phyloP scores from a whole-genome alignment of 37 sponge, comb jelly and placozoan genomes.

The Agelas oroides region DNA sequence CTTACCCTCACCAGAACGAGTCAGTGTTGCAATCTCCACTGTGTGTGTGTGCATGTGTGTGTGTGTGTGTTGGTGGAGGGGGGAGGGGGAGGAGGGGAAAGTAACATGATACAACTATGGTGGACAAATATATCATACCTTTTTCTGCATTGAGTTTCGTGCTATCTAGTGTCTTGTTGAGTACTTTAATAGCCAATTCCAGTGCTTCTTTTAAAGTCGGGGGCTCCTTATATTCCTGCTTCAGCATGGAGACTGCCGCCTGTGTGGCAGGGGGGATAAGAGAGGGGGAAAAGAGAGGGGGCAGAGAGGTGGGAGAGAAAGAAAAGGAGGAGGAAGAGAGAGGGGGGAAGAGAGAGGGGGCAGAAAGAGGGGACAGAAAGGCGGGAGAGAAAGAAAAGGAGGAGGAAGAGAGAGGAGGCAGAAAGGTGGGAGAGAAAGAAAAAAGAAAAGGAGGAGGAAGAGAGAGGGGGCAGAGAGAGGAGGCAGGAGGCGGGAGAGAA shows the following conservation, averaged over 20 bases:
- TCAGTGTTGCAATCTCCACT: conserved; percentile 95
- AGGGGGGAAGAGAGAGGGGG: too few species aligned
- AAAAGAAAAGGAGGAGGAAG: too few species aligned
- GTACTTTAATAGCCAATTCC: conserved; percentile 90
- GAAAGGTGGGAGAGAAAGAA: too few species aligned
- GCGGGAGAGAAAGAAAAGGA: too few species aligned
- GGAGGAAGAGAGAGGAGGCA: too few species aligned
- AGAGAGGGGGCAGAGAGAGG: too few species aligned
- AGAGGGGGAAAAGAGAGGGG: too few species aligned
- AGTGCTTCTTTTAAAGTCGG: conserved; percentile 89
- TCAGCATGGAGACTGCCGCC: conserved; percentile 95
- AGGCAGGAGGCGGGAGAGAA: too few species aligned
- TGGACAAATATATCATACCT: conserved; percentile 22
- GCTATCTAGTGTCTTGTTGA: conserved; percentile 95
- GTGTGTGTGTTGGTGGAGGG: neutral
- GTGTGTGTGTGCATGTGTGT: conserved; percentile 2
- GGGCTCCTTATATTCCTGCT: conserved; percentile 96
- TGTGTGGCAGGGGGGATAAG: neutral
- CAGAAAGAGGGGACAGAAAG: too few species aligned
- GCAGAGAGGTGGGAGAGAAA: too few species aligned
- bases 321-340: too few species aligned
- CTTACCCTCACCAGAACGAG: conserved; percentile 57
- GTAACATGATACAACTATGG: neutral
- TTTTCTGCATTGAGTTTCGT: conserved; percentile 90
- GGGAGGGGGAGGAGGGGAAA: neutral